These are phyloP conservation scores for Glandiceps talaboti DNA, from an alignment of 53 echinoderm and acorn worm genomes.

Conservation along the genomic window DNA sequence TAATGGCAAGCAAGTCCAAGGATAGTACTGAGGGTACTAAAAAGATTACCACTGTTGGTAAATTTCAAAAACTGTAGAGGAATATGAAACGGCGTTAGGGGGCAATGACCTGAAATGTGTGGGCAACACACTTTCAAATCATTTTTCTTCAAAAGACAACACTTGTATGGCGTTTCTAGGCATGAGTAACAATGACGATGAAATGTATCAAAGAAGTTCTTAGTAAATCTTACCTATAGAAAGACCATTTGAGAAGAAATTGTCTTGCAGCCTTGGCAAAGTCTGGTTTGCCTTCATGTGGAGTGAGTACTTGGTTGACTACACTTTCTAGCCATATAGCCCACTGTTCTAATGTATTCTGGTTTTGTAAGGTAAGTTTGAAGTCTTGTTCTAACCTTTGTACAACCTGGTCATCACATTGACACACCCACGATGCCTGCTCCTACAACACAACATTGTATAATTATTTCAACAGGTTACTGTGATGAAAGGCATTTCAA, in stretches of 20 bases:
- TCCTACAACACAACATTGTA: conserved; percentile 29
- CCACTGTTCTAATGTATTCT: conserved; percentile 99
- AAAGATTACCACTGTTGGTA: no score
- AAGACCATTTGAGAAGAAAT: conserved; percentile 98
- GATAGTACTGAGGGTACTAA: no score
- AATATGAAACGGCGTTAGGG: no score
- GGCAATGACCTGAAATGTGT: no score
- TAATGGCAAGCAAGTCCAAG: no score
- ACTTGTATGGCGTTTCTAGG: no score
- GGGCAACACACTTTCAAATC: no score
- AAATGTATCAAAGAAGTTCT: no score
- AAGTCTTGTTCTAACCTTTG: conserved; percentile 97
- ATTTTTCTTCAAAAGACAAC: no score
- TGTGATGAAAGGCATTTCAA: no score
- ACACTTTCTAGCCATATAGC: conserved; percentile 92
- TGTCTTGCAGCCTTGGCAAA: conserved; percentile 98
- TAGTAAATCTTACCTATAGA: conserved; percentile 68
- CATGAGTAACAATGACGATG: no score
- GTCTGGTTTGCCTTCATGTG: conserved; percentile 89
- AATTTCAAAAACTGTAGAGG: no score
- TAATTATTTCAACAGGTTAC: not conserved
- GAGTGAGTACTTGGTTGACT: conserved; percentile 75
- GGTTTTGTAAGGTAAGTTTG: conserved; percentile 84
- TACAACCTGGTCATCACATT: conserved; percentile 93
- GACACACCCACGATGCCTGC: conserved; percentile 99